Evolutionary conservation across 2,888 invertebrate genomes (phyloP), one percentile per base, ranked within the genome.

Genomic region (Caprella mutica): DNA sequence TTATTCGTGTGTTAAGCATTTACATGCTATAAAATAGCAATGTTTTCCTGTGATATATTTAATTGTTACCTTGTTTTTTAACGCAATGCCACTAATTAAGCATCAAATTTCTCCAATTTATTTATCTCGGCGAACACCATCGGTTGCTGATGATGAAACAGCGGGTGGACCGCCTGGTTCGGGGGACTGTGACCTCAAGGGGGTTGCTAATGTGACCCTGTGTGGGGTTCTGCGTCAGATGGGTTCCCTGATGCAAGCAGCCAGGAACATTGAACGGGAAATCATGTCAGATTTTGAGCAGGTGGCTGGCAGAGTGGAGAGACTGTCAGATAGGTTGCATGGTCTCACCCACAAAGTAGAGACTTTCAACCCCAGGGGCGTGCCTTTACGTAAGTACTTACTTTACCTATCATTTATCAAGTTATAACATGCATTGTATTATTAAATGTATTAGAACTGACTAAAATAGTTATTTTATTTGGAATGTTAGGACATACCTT

Each of bases 311-410:
- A 79, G 89, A 66, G 83, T 87, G 59, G 81, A 82, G 60, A 74
- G 75, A 51, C 80, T 89, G 57, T 82, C 83, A 71, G 74, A 75
- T 57, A 82, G 83, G 72, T 79, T 91, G 68, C 78, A 78, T 68
- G 76, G 75, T 68, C 80, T 90, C 68, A 83, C 84, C 71, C 80
- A 80, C 67, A 78, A 80, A 69, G 83, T 88, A 69, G 78, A 78
- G 69, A 77, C 77, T 65, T 84, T 81, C 75, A 87, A 91, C 75
- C 89, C 91, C 61, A 89, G 87, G 78, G 84, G 83, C 75, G 86
- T 90, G 72, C 82, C 88, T 83, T 89, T 91, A 79, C 90, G 91
- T 91, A 78, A 91, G 91, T 91, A 77, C 54, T 23, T 17, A 35
- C 14, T 23, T 46, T 43, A 14, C 1, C 26, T n/a, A 17, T 43